Conservation (phyloP, 2,113 vertebrate species). For the Mellivora capensis region DNA sequence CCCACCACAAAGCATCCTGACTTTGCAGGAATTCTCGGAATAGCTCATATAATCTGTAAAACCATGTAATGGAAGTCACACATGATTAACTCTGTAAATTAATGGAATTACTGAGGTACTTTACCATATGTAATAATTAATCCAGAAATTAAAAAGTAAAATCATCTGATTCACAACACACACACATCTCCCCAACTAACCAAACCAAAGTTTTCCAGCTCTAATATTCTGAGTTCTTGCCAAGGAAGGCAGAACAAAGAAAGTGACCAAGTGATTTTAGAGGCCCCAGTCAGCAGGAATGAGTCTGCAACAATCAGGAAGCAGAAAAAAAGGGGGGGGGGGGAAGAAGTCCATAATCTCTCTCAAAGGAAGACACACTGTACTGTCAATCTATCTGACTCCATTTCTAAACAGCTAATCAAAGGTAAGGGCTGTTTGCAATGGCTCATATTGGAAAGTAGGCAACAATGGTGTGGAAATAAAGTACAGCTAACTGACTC, state of each 20-base stretch:
- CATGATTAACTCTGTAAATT: not conserved
- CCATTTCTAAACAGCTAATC: not conserved
- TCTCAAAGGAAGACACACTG: not conserved
- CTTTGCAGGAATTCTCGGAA: not conserved
- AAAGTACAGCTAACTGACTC: not conserved
- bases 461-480: not conserved
- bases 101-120: not conserved
- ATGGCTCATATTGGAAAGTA: not conserved
- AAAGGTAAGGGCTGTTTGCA: not conserved
- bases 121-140: not conserved
- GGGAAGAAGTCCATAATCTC: not conserved
- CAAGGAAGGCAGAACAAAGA: not conserved
- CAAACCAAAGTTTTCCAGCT: not conserved
- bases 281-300: not conserved
- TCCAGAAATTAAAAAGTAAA: conserved; percentile 33
- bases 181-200: not conserved
- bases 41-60: not conserved
- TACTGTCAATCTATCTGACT: not conserved
- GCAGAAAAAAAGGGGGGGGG: not conserved
- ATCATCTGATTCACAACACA: not conserved
- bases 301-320: not conserved
- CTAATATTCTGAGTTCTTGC: not conserved
- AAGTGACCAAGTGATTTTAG: not conserved
- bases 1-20: not conserved
- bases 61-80: not conserved